Conservation (phyloP, 2,888 invertebrate genomes). For the Mimumesa dahlbomi region DNA sequence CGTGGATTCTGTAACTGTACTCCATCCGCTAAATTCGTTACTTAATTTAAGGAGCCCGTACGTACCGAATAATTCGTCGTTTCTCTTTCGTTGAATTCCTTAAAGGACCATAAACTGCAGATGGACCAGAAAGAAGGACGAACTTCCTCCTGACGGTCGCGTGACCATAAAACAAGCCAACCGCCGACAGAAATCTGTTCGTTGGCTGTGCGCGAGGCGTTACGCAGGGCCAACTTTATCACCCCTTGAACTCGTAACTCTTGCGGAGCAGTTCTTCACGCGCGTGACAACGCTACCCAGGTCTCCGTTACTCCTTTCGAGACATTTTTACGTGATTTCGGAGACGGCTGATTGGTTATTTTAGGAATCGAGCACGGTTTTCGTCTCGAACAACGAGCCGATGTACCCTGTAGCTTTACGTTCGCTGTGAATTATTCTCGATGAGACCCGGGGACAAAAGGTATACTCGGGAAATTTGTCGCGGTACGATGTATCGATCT, state of each 20-base stretch:
- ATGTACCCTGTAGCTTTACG: no score
- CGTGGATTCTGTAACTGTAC: no score
- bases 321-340: conserved; percentile 57
- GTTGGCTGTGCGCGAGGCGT: conserved; percentile 69
- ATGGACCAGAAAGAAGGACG: conserved; percentile 74
- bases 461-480: conserved; percentile 3
- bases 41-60: neutral
- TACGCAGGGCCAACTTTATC: conserved; percentile 74
- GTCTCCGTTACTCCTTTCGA: conserved; percentile 27
- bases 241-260: conserved; percentile 78
- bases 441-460: neutral
- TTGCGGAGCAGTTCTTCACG: conserved; percentile 67
- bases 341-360: conserved; percentile 62
- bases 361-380: conserved; percentile 33
- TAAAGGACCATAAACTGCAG: conserved; percentile 76
- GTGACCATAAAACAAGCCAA: conserved; percentile 77
- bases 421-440: no score
- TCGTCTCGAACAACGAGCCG: neutral
- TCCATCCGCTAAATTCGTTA: no score
- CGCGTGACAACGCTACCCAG: conserved; percentile 42
- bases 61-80: conserved; percentile 48
- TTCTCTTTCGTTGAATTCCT: conserved; percentile 70
- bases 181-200: conserved; percentile 76
- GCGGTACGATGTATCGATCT: neutral
- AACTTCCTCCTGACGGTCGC: conserved; percentile 64